These are phyloP conservation scores for Rutpela maculata DNA, from an alignment of 2,888 invertebrate genomes.

Conservation along the genomic window DNA sequence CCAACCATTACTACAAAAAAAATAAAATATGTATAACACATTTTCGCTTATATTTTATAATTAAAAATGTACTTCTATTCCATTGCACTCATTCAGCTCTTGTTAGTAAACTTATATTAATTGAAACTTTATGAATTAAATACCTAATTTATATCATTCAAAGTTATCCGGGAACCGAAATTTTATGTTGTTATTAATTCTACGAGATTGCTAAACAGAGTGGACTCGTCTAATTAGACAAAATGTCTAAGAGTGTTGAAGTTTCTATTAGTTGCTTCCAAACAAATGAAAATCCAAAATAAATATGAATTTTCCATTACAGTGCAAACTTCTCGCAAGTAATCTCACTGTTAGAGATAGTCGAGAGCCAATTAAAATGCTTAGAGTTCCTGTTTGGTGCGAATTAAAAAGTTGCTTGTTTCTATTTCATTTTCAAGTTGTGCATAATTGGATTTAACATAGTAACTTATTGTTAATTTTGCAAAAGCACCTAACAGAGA, in stretches of 20 bases:
- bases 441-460: slow-evolving; percentile 52
- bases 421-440: slow-evolving; percentile 39
- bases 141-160: background rate
- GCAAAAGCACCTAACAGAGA: slow-evolving; percentile 41
- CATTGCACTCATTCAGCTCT: too few species aligned
- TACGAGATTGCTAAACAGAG: background rate
- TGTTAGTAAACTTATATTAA: background rate
- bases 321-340: background rate
- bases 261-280: background rate
- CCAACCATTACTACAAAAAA: too few species aligned
- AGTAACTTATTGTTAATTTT: slow-evolving; percentile 58
- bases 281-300: background rate
- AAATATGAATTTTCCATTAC: background rate
- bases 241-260: background rate
- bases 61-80: too few species aligned
- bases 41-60: too few species aligned
- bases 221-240: background rate
- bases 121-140: background rate
- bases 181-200: background rate
- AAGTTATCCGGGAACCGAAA: background rate
- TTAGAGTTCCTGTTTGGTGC: slow-evolving; percentile 22
- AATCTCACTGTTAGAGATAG: slow-evolving; percentile 6
- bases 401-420: slow-evolving; percentile 48
- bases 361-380: slow-evolving; percentile 36
- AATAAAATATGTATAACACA: too few species aligned